A percentile compares a stretch with the other conserved stretches of the same genome.
Evolutionary conservation across 2,113 vertebrate genomes (phyloP).

Genomic region (Octodon degus): DNA sequence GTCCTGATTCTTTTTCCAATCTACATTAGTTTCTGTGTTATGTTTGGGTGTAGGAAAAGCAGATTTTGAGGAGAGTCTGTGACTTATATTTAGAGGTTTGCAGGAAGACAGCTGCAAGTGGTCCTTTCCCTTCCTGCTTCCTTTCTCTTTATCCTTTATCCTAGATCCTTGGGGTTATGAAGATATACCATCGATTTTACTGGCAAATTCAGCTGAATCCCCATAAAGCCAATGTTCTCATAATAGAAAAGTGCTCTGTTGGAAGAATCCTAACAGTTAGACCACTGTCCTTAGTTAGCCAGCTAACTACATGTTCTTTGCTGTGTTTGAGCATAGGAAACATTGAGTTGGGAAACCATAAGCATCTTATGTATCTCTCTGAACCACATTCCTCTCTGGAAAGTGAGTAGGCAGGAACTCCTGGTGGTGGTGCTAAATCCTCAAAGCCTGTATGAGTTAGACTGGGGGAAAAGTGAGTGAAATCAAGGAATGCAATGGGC

Average conservation of each 20-base stretch:
- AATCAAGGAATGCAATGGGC: neutral
- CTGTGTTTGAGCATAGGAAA: too few species aligned
- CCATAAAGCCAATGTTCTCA: neutral
- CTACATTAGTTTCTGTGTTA: neutral
- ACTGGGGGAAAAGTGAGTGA: neutral
- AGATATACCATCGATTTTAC: neutral
- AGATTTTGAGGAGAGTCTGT: conserved; percentile 3
- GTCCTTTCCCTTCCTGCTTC: neutral
- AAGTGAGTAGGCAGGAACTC: neutral
- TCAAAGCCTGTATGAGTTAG: neutral
- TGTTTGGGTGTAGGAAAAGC: conserved; percentile 2
- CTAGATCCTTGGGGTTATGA: neutral
- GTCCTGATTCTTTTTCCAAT: neutral
- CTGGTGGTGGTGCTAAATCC: neutral
- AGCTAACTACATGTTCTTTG: neutral
- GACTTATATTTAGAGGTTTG: conserved; percentile 26
- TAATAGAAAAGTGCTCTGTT: neutral
- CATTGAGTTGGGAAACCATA: neutral
- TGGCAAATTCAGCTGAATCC: neutral
- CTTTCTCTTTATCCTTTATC: neutral
- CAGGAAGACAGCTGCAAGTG: neutral
- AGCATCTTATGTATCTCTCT: neutral
- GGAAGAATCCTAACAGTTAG: neutral
- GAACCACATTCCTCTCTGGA: neutral
- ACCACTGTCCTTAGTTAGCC: neutral